Conservation (phyloP, 2,888 invertebrate species). For the Ectemnius continuus region DNA sequence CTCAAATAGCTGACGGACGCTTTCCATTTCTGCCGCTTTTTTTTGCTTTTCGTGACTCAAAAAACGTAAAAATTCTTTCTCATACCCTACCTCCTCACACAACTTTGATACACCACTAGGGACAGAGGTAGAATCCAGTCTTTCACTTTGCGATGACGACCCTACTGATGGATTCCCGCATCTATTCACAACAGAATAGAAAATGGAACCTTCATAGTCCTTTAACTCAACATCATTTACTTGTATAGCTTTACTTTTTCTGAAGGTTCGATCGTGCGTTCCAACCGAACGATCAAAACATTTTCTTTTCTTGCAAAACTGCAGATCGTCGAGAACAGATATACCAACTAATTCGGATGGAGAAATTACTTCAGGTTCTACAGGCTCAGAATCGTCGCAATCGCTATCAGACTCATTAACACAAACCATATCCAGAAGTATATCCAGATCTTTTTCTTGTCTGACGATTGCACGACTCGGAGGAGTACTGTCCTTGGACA, state of each 20-base stretch:
- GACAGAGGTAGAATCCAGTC: no score
- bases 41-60: no score
- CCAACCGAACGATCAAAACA: conserved; percentile 59
- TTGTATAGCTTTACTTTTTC: conserved; percentile 64
- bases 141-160: no score
- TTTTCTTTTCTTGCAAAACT: conserved; percentile 58
- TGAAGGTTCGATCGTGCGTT: conserved; percentile 22
- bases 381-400: conserved; percentile 38
- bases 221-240: conserved; percentile 59
- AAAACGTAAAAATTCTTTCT: no score
- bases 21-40: no score
- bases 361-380: conserved; percentile 12
- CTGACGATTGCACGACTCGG: conserved; percentile 2
- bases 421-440: conserved; percentile 70
- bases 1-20: no score
- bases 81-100: no score
- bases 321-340: conserved; percentile 43
- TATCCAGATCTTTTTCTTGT: conserved; percentile 9
- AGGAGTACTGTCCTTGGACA: not conserved
- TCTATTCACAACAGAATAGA: conserved; percentile 65
- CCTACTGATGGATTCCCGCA: conserved; percentile 51
- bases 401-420: conserved; percentile 65
- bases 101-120: no score
- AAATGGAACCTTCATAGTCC: conserved; percentile 73
- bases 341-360: conserved; percentile 38